Evolutionary conservation across 2,797 vertebrate genomes (phyloP).

Genomic region (Hyperoplus immaculatus): DNA sequence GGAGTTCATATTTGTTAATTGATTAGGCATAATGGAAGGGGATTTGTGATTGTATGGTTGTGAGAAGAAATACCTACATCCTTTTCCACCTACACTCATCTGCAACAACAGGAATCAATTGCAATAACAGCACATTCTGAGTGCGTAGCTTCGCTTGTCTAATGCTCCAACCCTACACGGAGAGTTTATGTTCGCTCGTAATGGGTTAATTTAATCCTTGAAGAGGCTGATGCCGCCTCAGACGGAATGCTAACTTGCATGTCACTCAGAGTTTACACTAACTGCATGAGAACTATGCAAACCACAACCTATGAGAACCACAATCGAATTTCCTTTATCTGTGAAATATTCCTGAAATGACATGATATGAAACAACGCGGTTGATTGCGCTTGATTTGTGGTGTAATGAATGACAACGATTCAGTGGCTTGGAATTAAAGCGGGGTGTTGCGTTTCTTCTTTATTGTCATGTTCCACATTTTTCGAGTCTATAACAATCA

Average conservation of each 20-base stretch:
- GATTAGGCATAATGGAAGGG: constrained; percentile 3
- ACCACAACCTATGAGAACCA: neutral
- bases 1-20: constrained; percentile 43
- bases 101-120: constrained; percentile 10
- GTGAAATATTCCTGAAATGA: constrained; percentile 41
- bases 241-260: constrained; percentile 24
- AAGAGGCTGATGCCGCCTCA: neutral
- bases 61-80: neutral
- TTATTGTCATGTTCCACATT: constrained; percentile 15
- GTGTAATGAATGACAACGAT: constrained; percentile 41
- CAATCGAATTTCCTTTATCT: neutral
- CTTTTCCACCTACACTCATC: neutral
- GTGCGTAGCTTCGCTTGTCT: neutral
- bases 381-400: constrained; percentile 47
- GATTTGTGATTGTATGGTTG: neutral
- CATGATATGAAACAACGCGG: constrained; percentile 16
- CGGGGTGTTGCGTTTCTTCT: constrained; percentile 13
- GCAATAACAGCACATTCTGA: constrained; percentile 3
- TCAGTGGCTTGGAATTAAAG: constrained; percentile 22
- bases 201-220: constrained; percentile 16
- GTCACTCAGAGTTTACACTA: constrained; percentile 19
- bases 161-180: neutral
- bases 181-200: neutral
- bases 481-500: constrained; percentile 24
- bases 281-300: constrained; percentile 14